Percentiles rank a stretch among this genome's conserved stretches.
Conservation (phyloP, 2,797 vertebrate genomes). For the Phrynocephalus forsythii region DNA sequence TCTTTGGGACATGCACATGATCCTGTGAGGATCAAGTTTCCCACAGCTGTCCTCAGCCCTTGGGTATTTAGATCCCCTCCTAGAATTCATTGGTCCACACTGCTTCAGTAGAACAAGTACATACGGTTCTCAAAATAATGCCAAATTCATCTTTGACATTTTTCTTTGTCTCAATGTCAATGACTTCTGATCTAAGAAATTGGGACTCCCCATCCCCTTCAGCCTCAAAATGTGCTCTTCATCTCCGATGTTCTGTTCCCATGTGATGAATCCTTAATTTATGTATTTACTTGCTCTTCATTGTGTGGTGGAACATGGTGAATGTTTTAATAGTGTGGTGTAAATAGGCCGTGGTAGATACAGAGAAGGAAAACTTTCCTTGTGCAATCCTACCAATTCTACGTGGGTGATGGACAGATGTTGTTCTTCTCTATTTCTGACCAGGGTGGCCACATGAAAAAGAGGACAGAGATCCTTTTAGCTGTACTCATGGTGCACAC, state of each 20-base stretch:
- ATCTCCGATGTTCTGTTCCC: not conserved
- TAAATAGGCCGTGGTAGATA: not conserved
- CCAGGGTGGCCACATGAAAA: no score
- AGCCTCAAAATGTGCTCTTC: not conserved
- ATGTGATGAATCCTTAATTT: not conserved
- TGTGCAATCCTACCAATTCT: no score
- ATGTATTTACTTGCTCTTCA: not conserved
- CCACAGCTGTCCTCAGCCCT: not conserved
- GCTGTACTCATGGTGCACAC: no score
- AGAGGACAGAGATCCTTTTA: no score
- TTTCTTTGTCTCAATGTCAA: constrained; percentile 4
- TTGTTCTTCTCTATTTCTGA: no score
- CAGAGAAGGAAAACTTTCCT: not conserved
- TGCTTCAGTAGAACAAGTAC: constrained; percentile 16
- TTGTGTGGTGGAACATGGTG: not conserved
- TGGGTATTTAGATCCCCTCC: not conserved
- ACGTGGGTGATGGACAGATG: no score
- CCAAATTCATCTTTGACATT: not conserved
- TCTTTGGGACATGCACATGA: not conserved
- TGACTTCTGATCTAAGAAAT: constrained; percentile 5
- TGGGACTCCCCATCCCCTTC: constrained; percentile 26
- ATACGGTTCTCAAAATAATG: constrained; percentile 9
- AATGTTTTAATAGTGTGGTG: not conserved
- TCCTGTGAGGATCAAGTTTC: not conserved
- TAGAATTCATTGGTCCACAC: not conserved